Conservation (phyloP, 2,888 invertebrate species). For the Polydrusus pterygomalis region DNA sequence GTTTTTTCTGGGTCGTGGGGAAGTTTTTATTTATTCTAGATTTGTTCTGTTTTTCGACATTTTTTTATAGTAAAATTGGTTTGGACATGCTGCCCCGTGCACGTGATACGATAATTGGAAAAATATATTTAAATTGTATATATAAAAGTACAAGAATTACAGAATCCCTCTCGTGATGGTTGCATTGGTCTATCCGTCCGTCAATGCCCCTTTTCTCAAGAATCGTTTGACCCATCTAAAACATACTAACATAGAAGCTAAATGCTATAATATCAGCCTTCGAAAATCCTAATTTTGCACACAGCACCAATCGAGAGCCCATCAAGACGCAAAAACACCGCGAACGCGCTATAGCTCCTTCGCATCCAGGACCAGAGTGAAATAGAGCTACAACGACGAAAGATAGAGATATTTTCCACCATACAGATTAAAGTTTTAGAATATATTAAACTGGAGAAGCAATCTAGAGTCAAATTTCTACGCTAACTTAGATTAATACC, state of each 20-base stretch:
- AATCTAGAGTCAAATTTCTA: constrained; percentile 71
- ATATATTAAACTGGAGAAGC: constrained; percentile 70
- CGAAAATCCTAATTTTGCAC: too few species aligned
- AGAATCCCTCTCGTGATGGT: too few species aligned
- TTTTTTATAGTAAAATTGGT: neutral
- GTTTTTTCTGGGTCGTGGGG: constrained; percentile 33
- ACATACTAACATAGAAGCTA: too few species aligned
- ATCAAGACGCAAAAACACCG: constrained; percentile 2
- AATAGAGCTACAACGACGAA: constrained; percentile 41
- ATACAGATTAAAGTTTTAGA: constrained; percentile 69
- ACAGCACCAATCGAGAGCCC: neutral
- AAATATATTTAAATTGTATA: too few species aligned
- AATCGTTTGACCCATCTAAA: too few species aligned
- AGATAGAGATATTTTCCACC: constrained; percentile 54
- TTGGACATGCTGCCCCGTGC: too few species aligned
- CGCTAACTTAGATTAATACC: constrained; percentile 74
- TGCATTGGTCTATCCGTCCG: too few species aligned
- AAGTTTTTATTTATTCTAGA: neutral
- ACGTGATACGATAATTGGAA: too few species aligned
- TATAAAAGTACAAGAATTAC: too few species aligned
- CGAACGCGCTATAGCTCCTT: constrained; percentile 27
- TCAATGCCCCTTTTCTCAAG: too few species aligned
- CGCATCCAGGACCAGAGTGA: constrained; percentile 36
- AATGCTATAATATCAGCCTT: too few species aligned
- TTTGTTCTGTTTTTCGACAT: neutral